These are phyloP conservation scores for Acanthoscelides obtectus DNA, from an alignment of 2,888 invertebrate species.

Conservation along the genomic window DNA sequence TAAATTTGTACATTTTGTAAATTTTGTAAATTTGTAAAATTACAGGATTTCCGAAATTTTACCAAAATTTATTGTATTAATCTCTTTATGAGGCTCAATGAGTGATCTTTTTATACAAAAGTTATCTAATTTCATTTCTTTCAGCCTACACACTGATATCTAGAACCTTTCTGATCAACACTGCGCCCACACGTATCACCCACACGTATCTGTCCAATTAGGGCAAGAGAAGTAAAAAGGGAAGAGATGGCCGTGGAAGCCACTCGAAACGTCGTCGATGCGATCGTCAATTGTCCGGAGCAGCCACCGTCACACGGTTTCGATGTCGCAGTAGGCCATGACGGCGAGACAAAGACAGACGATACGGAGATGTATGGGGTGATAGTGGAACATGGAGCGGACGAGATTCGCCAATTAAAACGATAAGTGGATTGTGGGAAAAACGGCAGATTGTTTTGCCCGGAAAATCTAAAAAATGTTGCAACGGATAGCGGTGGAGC, in stretches of 20 bases:
- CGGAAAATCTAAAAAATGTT: neutral
- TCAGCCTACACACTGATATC: too few species aligned
- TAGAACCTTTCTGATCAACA: neutral
- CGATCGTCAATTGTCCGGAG: neutral
- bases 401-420: neutral
- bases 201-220: neutral
- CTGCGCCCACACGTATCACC: neutral
- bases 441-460: neutral
- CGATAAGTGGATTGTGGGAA: neutral
- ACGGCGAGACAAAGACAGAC: neutral
- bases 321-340: neutral
- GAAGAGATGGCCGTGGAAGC: neutral
- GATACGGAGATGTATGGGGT: neutral
- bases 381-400: neutral
- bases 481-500: neutral
- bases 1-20: too few species aligned
- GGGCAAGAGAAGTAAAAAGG: neutral
- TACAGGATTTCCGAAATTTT: too few species aligned
- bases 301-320: too few species aligned
- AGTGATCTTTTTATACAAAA: too few species aligned
- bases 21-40: too few species aligned
- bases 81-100: too few species aligned
- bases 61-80: too few species aligned
- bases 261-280: neutral
- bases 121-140: too few species aligned